Percentiles rank a stretch among this genome's conserved stretches.
phyloP scores from a whole-genome alignment of 2,113 vertebrate species.

The Strix uralensis region DNA sequence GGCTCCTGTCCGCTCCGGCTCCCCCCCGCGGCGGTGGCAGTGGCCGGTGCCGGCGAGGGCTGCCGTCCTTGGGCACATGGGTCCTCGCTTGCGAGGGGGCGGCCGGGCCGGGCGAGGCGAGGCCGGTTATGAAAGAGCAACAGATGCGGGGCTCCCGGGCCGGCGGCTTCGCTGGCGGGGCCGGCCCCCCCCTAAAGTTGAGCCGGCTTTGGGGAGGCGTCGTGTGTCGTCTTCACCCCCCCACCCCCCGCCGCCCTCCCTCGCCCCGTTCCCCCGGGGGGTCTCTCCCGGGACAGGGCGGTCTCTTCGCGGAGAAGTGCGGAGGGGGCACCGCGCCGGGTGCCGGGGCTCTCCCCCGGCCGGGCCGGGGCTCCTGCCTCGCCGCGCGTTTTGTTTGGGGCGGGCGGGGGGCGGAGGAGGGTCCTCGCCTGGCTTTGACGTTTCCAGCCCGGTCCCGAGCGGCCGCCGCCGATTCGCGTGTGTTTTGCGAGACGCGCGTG shows the following conservation, averaged over 20 bases:
- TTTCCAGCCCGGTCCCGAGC: conserved; percentile 38
- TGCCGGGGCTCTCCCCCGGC: background rate
- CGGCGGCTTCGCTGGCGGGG: background rate
- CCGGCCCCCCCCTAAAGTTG: background rate
- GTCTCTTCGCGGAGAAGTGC: background rate
- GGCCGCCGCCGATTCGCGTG: conserved; percentile 48
- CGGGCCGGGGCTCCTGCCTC: background rate
- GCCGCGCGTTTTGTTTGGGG: background rate
- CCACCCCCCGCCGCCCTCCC: background rate
- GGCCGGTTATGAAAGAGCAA: conserved; percentile 25
- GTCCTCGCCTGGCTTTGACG: conserved; percentile 49
- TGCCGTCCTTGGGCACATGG: background rate
- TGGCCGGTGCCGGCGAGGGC: background rate
- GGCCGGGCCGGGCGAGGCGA: background rate
- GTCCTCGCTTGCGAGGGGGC: background rate
- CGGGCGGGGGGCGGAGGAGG: background rate
- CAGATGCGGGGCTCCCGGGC: background rate
- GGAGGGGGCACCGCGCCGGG: background rate
- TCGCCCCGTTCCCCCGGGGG: background rate
- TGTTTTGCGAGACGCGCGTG: conserved; percentile 63
- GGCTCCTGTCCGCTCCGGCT: background rate
- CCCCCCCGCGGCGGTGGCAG: background rate
- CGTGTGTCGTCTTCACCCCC: background rate
- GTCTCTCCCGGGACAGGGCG: background rate
- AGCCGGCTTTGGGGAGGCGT: background rate